phyloP scores from a whole-genome alignment of 1,140 invertebrate species.

The Heliconius melpomene region DNA sequence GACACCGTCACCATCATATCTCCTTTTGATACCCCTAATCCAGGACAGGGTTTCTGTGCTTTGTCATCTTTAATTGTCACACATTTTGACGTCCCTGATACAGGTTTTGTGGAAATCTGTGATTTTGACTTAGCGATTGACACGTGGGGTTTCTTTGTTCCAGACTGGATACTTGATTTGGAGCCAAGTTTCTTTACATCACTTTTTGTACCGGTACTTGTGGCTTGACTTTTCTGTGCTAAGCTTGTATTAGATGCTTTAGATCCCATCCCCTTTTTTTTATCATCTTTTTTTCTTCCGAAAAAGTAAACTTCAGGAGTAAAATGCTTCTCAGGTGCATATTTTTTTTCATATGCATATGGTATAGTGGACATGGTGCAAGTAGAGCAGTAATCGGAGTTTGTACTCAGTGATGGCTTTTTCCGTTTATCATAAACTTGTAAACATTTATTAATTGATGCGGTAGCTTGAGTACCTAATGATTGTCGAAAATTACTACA shows the following conservation, averaged over 20 bases:
- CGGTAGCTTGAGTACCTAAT: conserved; percentile 71
- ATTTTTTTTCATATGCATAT: conserved; percentile 22
- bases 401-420: conserved; percentile 9
- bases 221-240: conserved; percentile 39
- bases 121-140: conserved; percentile 20
- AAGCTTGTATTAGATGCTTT: conserved; percentile 44
- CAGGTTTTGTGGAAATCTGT: conserved; percentile 32
- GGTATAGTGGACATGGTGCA: conserved; percentile 39
- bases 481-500: conserved; percentile 40
- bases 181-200: conserved; percentile 19
- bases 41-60: conserved; percentile 52
- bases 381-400: conserved; percentile 44
- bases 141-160: conserved; percentile 22
- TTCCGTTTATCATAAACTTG: conserved; percentile 51
- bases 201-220: conserved; percentile 38
- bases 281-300: conserved; percentile 55
- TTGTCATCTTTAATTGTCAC: conserved; percentile 63
- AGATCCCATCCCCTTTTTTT: conserved; percentile 61
- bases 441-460: conserved; percentile 71
- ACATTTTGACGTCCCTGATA: conserved; percentile 46
- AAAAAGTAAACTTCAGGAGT: conserved; percentile 59
- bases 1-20: conserved; percentile 66
- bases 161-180: conserved; percentile 23
- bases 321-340: conserved; percentile 15
- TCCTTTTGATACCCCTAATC: conserved; percentile 46